Conservation (phyloP, 2,888 invertebrate genomes). For the Hofmannophila pseudospretella region DNA sequence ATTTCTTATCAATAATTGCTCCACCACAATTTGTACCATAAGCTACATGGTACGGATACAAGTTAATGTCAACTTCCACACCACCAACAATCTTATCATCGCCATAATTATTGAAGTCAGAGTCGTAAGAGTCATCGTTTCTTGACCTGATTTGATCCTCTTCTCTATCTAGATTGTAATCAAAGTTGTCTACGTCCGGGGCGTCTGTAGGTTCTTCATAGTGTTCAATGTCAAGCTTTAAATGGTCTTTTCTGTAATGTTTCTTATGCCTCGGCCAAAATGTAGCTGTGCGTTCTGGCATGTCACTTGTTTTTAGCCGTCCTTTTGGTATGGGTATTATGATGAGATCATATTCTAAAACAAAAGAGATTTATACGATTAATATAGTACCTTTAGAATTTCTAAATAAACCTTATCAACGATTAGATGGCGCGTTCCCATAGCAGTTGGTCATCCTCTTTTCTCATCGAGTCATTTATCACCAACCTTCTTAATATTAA, state of each 20-base stretch:
- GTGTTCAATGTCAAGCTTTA: slow-evolving; percentile 45
- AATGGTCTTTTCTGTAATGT: slow-evolving; percentile 15
- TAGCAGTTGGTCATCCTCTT: too few relatives aligned
- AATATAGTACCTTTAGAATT: too few relatives aligned
- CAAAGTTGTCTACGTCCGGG: slow-evolving; percentile 47
- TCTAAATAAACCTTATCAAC: too few relatives aligned
- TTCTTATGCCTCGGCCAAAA: slow-evolving; percentile 4
- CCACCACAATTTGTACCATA: slow-evolving; percentile 68
- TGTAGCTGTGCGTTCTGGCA: slow-evolving; percentile 8
- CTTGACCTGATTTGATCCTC: slow-evolving; percentile 11
- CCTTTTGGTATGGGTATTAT: slow-evolving; percentile 42
- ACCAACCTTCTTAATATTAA: too few relatives aligned
- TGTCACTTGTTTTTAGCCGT: slow-evolving; percentile 10
- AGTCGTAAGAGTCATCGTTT: slow-evolving; percentile 7
- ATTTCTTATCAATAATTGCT: slow-evolving; percentile 56
- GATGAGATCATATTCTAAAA: slow-evolving; percentile 51
- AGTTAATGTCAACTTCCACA: slow-evolving; percentile 52
- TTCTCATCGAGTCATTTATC: too few relatives aligned
- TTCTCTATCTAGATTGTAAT: slow-evolving; percentile 34
- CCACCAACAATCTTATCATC: slow-evolving; percentile 67
- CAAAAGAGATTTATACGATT: not conserved
- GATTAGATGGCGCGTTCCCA: too few relatives aligned
- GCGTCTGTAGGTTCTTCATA: slow-evolving; percentile 49
- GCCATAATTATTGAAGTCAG: slow-evolving; percentile 21
- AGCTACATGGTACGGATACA: slow-evolving; percentile 64